Base-by-base conservation (phyloP, 1,140 invertebrate species). In the Neuroterus valhalla region DNA sequence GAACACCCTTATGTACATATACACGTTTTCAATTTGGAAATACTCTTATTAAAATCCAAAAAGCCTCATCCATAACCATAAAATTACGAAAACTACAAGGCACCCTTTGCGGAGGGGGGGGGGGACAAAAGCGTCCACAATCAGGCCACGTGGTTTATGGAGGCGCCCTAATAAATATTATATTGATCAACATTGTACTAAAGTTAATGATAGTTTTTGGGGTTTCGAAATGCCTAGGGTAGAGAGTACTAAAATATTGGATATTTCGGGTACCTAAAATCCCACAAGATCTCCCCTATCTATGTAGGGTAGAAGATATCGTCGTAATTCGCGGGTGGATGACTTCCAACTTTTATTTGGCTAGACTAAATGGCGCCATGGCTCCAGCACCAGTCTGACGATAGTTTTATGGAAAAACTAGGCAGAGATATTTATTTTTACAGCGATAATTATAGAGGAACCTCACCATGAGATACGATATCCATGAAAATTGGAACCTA, bases 331-430 rank as follows among this genome's bases (percentile, higher is more conserved):
- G 31, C 14, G 62, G 38, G 44, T 44, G 71, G 74, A 78, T 75
- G 74, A 76, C 74, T 76, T 45, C 71, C 68, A 79, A 82, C 75
- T 83, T 83, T 83, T 82, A 83, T 83, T 83, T 80, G 82, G 79
- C 82, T 83, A 83, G 82, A 83, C 82, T 75, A 44, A 26, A 44
- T 62, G 82, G 79, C 82, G 77, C 81, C 77, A 31, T 55, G 74
- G 75, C 78, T 81, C 78, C 79, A 45, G 74, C 73, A 8, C 10
- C 31, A 71, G 74, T 81, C 78, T 79, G 77, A 62, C 72, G 73
- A 68, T 78, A 38, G 23, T 62, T 62, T 62, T 62, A 62, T 14
- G 55, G 55, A 55, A 26, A 31, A 62, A 62, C 55, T 31, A 38
- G 26, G 71, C 43, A 19, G 6, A 26, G 12, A 26, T 14, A 62